Conservation (phyloP, 2,797 vertebrate genomes). For the Acridotheres tristis region DNA sequence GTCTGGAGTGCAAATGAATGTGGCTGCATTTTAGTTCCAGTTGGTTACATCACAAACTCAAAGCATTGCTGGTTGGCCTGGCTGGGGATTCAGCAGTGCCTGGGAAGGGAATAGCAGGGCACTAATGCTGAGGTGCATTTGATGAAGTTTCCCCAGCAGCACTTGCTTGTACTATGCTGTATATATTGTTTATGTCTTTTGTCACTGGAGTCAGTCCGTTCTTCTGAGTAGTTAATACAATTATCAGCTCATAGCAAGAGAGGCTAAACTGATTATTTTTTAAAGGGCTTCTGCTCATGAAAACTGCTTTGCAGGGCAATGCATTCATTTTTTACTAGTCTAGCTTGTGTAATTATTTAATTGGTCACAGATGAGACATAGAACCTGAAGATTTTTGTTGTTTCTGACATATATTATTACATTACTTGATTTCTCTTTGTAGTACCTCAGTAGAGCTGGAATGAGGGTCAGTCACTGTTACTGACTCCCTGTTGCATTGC, state of each 20-base stretch:
- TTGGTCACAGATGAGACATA: neutral
- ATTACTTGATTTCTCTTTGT: neutral
- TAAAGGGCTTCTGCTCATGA: neutral
- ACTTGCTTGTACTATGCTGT: neutral
- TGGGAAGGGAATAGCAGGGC: neutral
- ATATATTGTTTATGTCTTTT: neutral
- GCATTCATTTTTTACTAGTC: neutral
- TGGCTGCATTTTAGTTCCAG: conserved; percentile 27
- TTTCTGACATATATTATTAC: neutral
- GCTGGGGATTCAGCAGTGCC: neutral
- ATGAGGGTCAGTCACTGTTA: neutral
- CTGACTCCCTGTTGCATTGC: neutral
- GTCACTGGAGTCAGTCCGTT: neutral
- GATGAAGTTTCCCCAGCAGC: neutral
- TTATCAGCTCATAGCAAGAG: conserved; percentile 5
- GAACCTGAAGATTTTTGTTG: conserved; percentile 1
- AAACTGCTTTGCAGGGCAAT: conserved; percentile 4
- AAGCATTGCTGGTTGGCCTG: neutral
- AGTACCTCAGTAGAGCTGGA: neutral
- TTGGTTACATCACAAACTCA: neutral
- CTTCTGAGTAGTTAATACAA: neutral
- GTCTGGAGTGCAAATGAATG: neutral
- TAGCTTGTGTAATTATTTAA: conserved; percentile 11
- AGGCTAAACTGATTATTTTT: neutral
- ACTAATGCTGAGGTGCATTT: neutral